Conservation (phyloP, 2,797 vertebrate species). For the Leontopithecus rosalia region DNA sequence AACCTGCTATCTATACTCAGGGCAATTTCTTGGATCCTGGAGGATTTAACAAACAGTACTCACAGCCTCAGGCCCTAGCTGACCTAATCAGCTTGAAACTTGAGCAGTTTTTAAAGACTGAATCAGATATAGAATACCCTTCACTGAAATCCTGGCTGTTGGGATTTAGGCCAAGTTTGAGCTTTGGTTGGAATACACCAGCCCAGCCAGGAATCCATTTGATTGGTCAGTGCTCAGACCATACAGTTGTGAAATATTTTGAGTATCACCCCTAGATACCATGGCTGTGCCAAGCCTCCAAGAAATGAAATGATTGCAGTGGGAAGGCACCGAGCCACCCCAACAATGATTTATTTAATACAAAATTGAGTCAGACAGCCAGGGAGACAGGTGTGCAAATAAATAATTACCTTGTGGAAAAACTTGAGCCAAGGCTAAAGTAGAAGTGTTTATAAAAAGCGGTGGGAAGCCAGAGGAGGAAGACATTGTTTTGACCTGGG, state of each 20-base stretch:
- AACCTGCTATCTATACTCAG: conserved; percentile 57
- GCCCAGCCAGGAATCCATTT: neutral
- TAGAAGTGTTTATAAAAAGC: conserved; percentile 33
- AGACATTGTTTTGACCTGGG: conserved; percentile 48
- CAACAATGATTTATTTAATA: conserved; percentile 51
- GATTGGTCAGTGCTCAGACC: neutral
- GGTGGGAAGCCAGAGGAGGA: conserved; percentile 29
- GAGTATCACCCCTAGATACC: neutral
- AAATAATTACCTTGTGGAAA: conserved; percentile 41
- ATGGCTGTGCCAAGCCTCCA: conserved; percentile 5
- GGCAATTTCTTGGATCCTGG: conserved; percentile 63
- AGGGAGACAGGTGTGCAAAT: conserved; percentile 37
- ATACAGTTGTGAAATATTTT: conserved; percentile 39
- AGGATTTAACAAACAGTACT: conserved; percentile 52
- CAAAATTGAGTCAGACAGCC: conserved; percentile 40
- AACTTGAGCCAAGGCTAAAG: conserved; percentile 38
- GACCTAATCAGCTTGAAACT: conserved; percentile 63
- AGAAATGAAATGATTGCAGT: conserved; percentile 56
- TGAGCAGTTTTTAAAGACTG: conserved; percentile 59
- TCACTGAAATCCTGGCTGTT: conserved; percentile 47
- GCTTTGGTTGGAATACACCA: neutral
- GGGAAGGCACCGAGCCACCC: neutral
- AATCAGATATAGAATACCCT: conserved; percentile 47
- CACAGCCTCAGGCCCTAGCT: conserved; percentile 45
- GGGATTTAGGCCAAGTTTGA: conserved; percentile 47